Conservation (phyloP, 1,140 invertebrate species). For the Lordiphosa collinella region DNA sequence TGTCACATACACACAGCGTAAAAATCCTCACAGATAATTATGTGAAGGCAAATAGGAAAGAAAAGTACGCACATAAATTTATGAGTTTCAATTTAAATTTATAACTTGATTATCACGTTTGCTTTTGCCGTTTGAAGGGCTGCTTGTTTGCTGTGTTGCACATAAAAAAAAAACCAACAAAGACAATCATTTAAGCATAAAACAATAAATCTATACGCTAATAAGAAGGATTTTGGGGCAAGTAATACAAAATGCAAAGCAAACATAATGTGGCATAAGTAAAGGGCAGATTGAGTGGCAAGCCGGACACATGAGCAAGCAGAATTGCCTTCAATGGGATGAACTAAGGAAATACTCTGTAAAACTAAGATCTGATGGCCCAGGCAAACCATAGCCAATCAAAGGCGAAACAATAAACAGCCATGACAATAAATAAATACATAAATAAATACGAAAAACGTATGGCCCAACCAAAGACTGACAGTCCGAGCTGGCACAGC, state of each 20-base stretch:
- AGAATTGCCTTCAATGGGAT: background rate
- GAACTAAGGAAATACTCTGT: slow-evolving; percentile 6
- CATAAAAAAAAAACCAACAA: too few relatives aligned
- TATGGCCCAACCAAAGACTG: slow-evolving; percentile 33
- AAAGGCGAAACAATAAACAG: slow-evolving; percentile 72
- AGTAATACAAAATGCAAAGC: slow-evolving; percentile 2
- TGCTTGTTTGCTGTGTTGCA: background rate
- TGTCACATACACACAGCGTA: slow-evolving; percentile 20
- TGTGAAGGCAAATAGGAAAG: slow-evolving; percentile 6
- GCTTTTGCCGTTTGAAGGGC: slow-evolving; percentile 15
- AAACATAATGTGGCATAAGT: slow-evolving; percentile 3
- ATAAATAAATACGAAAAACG: slow-evolving; percentile 55
- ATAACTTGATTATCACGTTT: slow-evolving; percentile 57
- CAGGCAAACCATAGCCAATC: slow-evolving; percentile 48
- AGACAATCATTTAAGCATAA: slow-evolving; percentile 53
- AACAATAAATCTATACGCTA: slow-evolving; percentile 45
- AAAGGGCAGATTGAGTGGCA: too few relatives aligned
- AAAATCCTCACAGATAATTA: slow-evolving; percentile 26
- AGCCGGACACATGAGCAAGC: slow-evolving; percentile 11
- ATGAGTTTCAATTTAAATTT: slow-evolving; percentile 52
- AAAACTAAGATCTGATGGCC: slow-evolving; percentile 6
- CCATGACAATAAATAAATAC: slow-evolving; percentile 73
- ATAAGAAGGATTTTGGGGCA: slow-evolving; percentile 29
- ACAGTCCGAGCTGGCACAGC: slow-evolving; percentile 1
- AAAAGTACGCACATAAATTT: slow-evolving; percentile 19